Conservation (phyloP, 2,113 vertebrate species). For the Pelobates fuscus region DNA sequence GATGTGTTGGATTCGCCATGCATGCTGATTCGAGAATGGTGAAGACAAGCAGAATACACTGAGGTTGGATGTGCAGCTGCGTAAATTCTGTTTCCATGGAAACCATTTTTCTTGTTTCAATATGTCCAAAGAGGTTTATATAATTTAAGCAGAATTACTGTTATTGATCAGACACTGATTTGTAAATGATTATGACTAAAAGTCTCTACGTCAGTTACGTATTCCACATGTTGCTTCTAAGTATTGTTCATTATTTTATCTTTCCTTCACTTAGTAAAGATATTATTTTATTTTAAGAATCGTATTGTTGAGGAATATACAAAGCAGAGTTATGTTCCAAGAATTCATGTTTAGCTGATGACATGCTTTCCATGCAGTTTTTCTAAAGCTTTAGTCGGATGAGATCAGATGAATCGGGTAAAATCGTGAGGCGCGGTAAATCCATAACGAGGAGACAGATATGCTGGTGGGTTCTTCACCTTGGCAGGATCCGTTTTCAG, state of each 20-base stretch:
- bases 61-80: slow-evolving; percentile 33
- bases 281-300: not conserved
- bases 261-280: not conserved
- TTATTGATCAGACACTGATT: slow-evolving; percentile 46
- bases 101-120: slow-evolving; percentile 28
- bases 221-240: not conserved
- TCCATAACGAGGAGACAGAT: no score
- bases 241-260: not conserved
- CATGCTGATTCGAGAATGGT: slow-evolving; percentile 26
- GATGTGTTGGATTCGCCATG: slow-evolving; percentile 34
- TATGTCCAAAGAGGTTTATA: slow-evolving; percentile 45
- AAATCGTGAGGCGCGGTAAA: no score
- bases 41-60: slow-evolving; percentile 1
- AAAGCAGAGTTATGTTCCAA: not conserved
- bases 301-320: not conserved
- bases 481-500: no score
- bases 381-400: no score
- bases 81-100: slow-evolving; percentile 41
- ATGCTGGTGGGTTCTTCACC: no score
- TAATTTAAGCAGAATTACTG: slow-evolving; percentile 49
- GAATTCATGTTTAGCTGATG: no score
- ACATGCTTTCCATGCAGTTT: no score
- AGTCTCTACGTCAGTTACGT: slow-evolving; percentile 9
- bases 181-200: slow-evolving; percentile 36
- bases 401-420: no score